Conservation (phyloP, 2,113 vertebrate genomes). For the Triplophysa tibetana region DNA sequence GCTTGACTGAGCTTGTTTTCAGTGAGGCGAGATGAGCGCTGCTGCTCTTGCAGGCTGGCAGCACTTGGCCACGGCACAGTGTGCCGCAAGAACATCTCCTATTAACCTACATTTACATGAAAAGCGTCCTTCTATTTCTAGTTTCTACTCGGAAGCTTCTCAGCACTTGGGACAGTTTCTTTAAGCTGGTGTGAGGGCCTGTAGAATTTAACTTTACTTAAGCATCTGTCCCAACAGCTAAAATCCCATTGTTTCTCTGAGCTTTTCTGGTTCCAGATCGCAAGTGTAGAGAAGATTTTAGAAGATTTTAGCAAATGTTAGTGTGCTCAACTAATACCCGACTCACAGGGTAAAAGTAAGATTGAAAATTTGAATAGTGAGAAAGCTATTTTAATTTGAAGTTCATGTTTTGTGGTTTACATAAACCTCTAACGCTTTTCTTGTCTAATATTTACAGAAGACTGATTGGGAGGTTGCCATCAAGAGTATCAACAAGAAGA, state of each 20-base stretch:
- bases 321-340: background rate
- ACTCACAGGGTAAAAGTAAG: background rate
- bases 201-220: background rate
- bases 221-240: slow-evolving; percentile 3
- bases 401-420: background rate
- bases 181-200: background rate
- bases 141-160: background rate
- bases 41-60: slow-evolving; percentile 43
- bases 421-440: background rate
- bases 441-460: slow-evolving; percentile 73
- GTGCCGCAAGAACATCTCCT: slow-evolving; percentile 58
- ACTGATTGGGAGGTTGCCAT: slow-evolving; percentile 98
- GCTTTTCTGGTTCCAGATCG: background rate
- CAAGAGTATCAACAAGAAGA: slow-evolving; percentile 99
- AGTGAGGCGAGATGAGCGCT: slow-evolving; percentile 43
- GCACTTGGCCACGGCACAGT: slow-evolving; percentile 45
- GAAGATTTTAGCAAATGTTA: background rate
- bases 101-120: slow-evolving; percentile 61
- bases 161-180: slow-evolving; percentile 10
- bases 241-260: slow-evolving; percentile 20
- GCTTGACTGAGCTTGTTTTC: slow-evolving; percentile 53
- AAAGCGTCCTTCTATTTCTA: slow-evolving; percentile 43
- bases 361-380: background rate
- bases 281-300: background rate
- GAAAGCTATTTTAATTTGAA: background rate